Conservation (phyloP, 92 coral and sea anemone genomes). For the Bergia puertoricense region DNA sequence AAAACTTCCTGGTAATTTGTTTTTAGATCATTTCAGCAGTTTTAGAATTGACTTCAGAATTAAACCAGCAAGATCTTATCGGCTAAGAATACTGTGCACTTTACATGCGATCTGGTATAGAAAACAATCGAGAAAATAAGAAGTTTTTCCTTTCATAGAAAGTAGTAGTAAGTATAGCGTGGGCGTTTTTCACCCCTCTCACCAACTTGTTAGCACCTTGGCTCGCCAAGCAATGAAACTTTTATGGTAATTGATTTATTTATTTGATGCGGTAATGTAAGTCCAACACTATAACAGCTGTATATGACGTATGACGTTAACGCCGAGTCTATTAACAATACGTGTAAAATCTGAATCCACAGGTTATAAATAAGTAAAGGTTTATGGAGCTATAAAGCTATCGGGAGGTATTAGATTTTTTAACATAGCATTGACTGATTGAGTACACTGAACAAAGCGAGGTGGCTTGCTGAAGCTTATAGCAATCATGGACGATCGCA, state of each 20-base stretch:
- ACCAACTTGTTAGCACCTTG: background rate
- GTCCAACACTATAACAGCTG: background rate
- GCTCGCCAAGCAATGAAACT: background rate
- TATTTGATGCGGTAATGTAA: background rate
- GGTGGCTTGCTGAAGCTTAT: background rate
- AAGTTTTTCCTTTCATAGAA: background rate
- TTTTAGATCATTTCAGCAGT: too few relatives aligned
- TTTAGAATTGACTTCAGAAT: too few relatives aligned
- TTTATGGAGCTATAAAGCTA: background rate
- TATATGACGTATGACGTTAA: too few relatives aligned
- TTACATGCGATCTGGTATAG: too few relatives aligned
- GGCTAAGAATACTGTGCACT: too few relatives aligned
- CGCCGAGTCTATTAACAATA: background rate
- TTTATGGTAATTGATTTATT: background rate
- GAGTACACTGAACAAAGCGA: background rate
- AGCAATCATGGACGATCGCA: background rate
- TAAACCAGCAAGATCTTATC: too few relatives aligned
- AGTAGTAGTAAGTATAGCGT: background rate
- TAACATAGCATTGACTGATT: background rate
- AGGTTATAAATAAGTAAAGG: background rate
- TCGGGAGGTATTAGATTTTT: background rate
- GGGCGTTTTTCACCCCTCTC: background rate
- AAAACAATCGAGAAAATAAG: too few relatives aligned
- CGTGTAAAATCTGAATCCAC: background rate
- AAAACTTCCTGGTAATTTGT: too few relatives aligned